Conservation (phyloP, 1,140 invertebrate species). For the Procambarus virginalis region DNA sequence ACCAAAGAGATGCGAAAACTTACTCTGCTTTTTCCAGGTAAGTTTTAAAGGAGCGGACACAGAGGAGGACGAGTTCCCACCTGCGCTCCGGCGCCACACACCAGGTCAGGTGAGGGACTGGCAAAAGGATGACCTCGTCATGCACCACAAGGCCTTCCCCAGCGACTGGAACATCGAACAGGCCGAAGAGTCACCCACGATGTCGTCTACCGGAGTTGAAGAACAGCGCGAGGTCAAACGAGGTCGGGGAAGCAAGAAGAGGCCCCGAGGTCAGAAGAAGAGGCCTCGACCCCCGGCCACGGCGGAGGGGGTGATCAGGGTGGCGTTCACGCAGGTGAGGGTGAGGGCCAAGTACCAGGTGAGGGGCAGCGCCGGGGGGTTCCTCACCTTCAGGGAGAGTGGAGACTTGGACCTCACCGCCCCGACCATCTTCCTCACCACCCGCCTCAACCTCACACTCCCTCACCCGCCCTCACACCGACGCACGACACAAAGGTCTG, state of each 20-base stretch:
- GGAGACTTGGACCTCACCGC: conserved; percentile 60
- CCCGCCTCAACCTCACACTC: conserved; percentile 52
- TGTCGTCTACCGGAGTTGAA: neutral
- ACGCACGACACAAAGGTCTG: neutral
- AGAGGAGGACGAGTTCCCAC: neutral
- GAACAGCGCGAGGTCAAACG: too few species aligned
- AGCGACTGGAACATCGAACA: neutral
- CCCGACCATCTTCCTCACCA: conserved; percentile 62
- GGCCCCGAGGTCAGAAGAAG: neutral
- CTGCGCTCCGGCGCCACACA: neutral
- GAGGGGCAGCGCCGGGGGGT: conserved; percentile 62
- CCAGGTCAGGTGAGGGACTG: neutral
- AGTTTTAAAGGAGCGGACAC: conserved; percentile 1
- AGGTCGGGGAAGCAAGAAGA: neutral
- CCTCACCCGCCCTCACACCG: conserved; percentile 3
- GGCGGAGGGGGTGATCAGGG: conserved; percentile 50
- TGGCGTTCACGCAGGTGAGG: conserved; percentile 58
- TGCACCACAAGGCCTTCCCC: neutral
- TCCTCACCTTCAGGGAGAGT: conserved; percentile 66
- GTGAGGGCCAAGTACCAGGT: conserved; percentile 64
- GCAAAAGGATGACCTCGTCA: neutral
- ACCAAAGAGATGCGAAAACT: too few species aligned
- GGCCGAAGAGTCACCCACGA: neutral
- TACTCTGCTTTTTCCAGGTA: neutral
- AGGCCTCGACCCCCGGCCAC: conserved; percentile 8